Percentiles rank a stretch among this genome's conserved stretches.
phyloP scores from a whole-genome alignment of 1,140 invertebrate species.

The Telenomus remus region DNA sequence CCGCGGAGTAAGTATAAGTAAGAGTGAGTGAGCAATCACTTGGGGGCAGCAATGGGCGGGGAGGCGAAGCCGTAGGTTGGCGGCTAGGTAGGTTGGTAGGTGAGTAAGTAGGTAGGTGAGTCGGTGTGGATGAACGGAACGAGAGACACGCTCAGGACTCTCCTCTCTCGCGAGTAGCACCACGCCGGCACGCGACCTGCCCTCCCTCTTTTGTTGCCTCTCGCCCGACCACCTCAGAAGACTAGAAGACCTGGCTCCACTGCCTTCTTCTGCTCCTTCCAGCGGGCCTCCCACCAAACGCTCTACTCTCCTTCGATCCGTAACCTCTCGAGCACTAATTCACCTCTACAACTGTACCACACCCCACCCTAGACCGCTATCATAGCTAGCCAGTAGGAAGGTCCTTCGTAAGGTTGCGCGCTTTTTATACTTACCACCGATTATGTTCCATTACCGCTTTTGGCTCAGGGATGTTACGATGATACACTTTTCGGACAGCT shows the following conservation, averaged over 20 bases:
- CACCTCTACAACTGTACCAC: constrained; percentile 64
- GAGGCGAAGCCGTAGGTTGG: constrained; percentile 67
- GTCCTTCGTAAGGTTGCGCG: constrained; percentile 41
- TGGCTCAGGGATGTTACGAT: constrained; percentile 34
- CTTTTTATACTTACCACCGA: constrained; percentile 9
- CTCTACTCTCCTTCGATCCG: constrained; percentile 54
- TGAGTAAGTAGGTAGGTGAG: constrained; percentile 68
- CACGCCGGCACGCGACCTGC: constrained; percentile 74
- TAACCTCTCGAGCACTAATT: constrained; percentile 62
- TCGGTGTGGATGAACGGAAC: constrained; percentile 62
- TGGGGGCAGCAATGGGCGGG: constrained; percentile 64
- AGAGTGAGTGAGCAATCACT: constrained; percentile 66
- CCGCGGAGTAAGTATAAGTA: constrained; percentile 60
- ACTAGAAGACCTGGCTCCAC: constrained; percentile 24
- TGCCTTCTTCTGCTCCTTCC: constrained; percentile 33
- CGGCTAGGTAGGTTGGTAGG: constrained; percentile 70
- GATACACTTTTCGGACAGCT: constrained; percentile 10
- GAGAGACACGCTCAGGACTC: constrained; percentile 63
- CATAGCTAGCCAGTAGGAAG: constrained; percentile 38
- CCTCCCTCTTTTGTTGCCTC: constrained; percentile 61
- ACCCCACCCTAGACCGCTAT: constrained; percentile 46
- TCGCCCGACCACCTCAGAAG: constrained; percentile 22
- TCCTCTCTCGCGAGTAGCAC: constrained; percentile 68
- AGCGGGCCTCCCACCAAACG: constrained; percentile 57
- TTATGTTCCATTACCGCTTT: background rate